These are phyloP conservation scores for Gymnocypris eckloni DNA, from an alignment of 2,797 vertebrate genomes.

Conservation along the genomic window DNA sequence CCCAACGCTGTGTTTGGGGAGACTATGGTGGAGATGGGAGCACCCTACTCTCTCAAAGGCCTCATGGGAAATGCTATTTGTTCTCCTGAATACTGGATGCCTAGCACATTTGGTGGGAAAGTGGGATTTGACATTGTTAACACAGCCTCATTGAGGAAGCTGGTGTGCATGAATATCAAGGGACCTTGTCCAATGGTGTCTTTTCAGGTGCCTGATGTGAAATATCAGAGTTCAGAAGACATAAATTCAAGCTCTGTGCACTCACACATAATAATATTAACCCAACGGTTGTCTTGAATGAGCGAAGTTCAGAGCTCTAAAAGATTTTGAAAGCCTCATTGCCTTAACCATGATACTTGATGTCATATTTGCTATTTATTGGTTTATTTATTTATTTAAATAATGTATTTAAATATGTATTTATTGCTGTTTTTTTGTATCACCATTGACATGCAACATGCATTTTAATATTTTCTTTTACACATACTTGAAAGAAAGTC, in stretches of 20 bases:
- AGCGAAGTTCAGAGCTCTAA: constrained; percentile 89
- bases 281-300: constrained; percentile 89
- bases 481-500: neutral
- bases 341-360: constrained; percentile 11
- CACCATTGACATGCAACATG: neutral
- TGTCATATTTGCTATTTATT: constrained; percentile 65
- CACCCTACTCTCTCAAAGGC: constrained; percentile 95
- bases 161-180: constrained; percentile 90
- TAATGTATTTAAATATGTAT: constrained; percentile 57
- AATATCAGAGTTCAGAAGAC: constrained; percentile 76
- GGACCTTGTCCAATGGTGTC: constrained; percentile 88
- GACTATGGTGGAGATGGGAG: constrained; percentile 97
- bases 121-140: constrained; percentile 94
- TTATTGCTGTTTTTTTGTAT: constrained; percentile 59
- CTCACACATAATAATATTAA: constrained; percentile 81
- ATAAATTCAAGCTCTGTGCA: constrained; percentile 88
- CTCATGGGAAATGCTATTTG: constrained; percentile 96
- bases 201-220: constrained; percentile 84
- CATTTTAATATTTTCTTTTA: neutral
- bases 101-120: constrained; percentile 94
- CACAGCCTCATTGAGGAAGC: constrained; percentile 89
- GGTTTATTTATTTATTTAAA: constrained; percentile 62
- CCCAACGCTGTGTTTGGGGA: constrained; percentile 91
- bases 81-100: constrained; percentile 98
- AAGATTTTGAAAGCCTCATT: neutral